These are phyloP conservation scores for Chrysotoxum bicinctum DNA, from an alignment of 2,888 invertebrate species.

Conservation along the genomic window DNA sequence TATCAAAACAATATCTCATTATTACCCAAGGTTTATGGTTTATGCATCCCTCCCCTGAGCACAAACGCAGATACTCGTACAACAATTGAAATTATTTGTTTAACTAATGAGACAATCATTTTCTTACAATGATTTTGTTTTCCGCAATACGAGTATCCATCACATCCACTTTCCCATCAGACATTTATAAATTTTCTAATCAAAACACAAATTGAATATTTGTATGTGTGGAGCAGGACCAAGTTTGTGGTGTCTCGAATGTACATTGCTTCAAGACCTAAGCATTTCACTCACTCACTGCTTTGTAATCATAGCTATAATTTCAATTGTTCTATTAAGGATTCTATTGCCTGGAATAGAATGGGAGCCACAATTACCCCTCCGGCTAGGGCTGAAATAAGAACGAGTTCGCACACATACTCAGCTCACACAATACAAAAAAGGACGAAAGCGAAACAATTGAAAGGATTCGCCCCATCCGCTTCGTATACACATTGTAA, in stretches of 20 bases:
- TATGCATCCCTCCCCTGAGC: too few relatives aligned
- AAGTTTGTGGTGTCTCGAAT: constrained; percentile 17
- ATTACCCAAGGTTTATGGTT: constrained; percentile 16
- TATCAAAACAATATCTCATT: constrained; percentile 69
- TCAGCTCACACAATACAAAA: constrained; percentile 16
- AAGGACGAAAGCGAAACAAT: constrained; percentile 67
- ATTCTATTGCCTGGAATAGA: constrained; percentile 54
- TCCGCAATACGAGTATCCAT: constrained; percentile 6
- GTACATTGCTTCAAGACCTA: neutral
- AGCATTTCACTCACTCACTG: constrained; percentile 32
- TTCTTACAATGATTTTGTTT: constrained; percentile 60
- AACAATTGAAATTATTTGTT: constrained; percentile 67
- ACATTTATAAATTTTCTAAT: constrained; percentile 79
- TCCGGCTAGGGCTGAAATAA: constrained; percentile 46
- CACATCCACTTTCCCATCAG: constrained; percentile 8
- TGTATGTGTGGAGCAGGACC: neutral
- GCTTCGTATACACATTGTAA: constrained; percentile 61
- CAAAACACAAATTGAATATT: constrained; percentile 81
- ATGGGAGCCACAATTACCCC: constrained; percentile 62
- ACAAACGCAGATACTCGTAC: neutral
- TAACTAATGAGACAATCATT: constrained; percentile 74
- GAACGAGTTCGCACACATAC: neutral
- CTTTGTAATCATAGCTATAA: constrained; percentile 71
- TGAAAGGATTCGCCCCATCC: constrained; percentile 66
- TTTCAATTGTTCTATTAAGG: constrained; percentile 72